Conservation (phyloP, 2,888 invertebrate genomes). For the Eupithecia vulgata region DNA sequence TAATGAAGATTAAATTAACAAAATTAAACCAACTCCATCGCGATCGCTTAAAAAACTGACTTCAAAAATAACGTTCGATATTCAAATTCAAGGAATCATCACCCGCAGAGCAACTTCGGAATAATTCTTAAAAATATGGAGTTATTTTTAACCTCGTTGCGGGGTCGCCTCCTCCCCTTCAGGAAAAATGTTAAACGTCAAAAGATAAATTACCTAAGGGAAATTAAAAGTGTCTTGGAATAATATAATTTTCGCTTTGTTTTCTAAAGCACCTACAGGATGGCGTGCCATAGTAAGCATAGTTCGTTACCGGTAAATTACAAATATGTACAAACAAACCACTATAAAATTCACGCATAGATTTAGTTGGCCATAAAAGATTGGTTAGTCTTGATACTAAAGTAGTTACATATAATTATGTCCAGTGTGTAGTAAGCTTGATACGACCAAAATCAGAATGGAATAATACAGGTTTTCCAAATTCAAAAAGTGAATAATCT, state of each 20-base stretch:
- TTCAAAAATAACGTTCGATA: conserved; percentile 15
- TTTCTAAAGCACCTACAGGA: conserved; percentile 19
- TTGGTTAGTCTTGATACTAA: background rate
- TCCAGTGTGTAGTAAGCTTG: background rate
- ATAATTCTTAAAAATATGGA: conserved; percentile 65
- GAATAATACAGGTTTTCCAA: background rate
- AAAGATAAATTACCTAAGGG: conserved; percentile 84
- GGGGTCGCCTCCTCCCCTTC: conserved; percentile 71
- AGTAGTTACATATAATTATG: background rate
- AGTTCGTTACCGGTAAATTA: background rate
- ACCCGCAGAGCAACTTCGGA: conserved; percentile 76
- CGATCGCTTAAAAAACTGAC: background rate
- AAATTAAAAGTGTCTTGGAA: conserved; percentile 84
- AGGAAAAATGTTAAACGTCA: conserved; percentile 61
- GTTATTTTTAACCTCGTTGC: conserved; percentile 79
- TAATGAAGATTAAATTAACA: background rate
- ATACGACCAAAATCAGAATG: background rate
- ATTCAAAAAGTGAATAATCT: background rate
- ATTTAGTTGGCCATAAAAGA: background rate
- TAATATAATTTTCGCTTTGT: conserved; percentile 76
- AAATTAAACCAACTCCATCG: background rate
- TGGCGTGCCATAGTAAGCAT: background rate
- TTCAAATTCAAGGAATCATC: conserved; percentile 54
- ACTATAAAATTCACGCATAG: background rate
- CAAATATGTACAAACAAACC: background rate